phyloP scores from a whole-genome alignment of 2,888 invertebrate genomes.

The Trichopoda pennipes region DNA sequence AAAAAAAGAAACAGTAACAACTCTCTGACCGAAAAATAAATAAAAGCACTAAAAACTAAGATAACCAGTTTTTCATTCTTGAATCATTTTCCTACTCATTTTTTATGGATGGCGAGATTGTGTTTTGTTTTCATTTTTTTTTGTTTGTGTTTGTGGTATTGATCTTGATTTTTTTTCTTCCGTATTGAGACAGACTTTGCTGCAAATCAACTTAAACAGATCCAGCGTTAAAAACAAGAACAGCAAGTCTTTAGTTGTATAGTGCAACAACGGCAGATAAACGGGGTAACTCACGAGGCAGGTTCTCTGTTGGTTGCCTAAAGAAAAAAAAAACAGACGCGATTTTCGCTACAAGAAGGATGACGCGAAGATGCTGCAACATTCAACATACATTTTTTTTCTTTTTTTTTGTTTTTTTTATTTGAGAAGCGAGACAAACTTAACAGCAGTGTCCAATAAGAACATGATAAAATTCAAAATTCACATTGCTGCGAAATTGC shows the following conservation, averaged over 20 bases:
- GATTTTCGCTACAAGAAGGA: constrained; percentile 18
- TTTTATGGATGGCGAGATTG: neutral
- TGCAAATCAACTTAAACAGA: constrained; percentile 25
- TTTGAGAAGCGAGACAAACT: constrained; percentile 18
- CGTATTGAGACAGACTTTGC: neutral
- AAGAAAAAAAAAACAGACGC: neutral
- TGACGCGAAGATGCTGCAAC: constrained; percentile 15
- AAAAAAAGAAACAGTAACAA: constrained; percentile 48
- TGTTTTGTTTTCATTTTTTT: neutral
- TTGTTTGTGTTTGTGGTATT: constrained; percentile 25
- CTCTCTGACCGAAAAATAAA: constrained; percentile 52
- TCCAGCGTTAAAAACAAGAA: constrained; percentile 45
- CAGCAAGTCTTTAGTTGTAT: constrained; percentile 33
- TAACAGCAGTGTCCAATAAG: constrained; percentile 3
- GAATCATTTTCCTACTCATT: constrained; percentile 42
- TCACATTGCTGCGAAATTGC: constrained; percentile 29
- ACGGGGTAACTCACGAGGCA: constrained; percentile 38
- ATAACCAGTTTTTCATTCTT: constrained; percentile 60
- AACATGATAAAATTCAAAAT: constrained; percentile 38
- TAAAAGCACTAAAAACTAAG: neutral
- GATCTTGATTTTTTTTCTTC: constrained; percentile 40
- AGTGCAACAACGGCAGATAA: neutral
- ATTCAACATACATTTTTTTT: constrained; percentile 24
- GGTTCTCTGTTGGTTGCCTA: constrained; percentile 39
- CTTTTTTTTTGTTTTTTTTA: constrained; percentile 28